Evolutionary conservation across 2,113 vertebrate genomes (phyloP).

Genomic region (Steatornis caripensis): DNA sequence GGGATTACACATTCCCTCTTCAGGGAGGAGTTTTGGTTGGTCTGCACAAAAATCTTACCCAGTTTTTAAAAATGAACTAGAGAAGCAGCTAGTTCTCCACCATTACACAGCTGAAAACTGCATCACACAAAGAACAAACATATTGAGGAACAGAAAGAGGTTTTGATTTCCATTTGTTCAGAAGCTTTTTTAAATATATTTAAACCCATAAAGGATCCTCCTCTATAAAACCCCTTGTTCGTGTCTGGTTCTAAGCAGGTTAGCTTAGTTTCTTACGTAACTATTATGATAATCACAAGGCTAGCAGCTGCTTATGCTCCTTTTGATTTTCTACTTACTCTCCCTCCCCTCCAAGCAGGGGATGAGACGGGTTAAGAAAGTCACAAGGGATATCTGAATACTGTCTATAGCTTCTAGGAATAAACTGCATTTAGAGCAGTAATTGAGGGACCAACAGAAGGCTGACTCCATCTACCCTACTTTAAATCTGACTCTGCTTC

Average conservation of each 20-base stretch:
- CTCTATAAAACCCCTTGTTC: background rate
- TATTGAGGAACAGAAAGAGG: background rate
- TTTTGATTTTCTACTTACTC: slow-evolving; percentile 35
- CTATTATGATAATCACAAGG: slow-evolving; percentile 53
- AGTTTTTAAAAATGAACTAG: background rate
- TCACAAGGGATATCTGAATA: background rate
- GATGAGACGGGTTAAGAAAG: background rate
- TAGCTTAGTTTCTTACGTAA: slow-evolving; percentile 11
- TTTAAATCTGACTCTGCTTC: background rate
- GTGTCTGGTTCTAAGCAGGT: slow-evolving; percentile 45
- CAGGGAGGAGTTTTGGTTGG: background rate
- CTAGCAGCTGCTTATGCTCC: slow-evolving; percentile 43
- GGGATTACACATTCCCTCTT: background rate
- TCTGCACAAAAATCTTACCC: background rate
- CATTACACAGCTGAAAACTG: background rate
- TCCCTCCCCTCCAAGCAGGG: background rate
- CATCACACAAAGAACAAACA: background rate
- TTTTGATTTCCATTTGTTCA: background rate
- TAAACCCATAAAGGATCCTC: slow-evolving; percentile 8
- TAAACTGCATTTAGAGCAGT: background rate
- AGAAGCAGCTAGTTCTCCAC: background rate
- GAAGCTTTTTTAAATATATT: background rate
- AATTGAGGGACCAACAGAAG: background rate
- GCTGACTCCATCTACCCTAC: background rate
- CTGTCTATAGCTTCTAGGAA: slow-evolving; percentile 27